Percentiles rank a stretch among this genome's conserved stretches.
Conservation (phyloP, 2,888 invertebrate species). For the Phragmatobia fuliginosa region DNA sequence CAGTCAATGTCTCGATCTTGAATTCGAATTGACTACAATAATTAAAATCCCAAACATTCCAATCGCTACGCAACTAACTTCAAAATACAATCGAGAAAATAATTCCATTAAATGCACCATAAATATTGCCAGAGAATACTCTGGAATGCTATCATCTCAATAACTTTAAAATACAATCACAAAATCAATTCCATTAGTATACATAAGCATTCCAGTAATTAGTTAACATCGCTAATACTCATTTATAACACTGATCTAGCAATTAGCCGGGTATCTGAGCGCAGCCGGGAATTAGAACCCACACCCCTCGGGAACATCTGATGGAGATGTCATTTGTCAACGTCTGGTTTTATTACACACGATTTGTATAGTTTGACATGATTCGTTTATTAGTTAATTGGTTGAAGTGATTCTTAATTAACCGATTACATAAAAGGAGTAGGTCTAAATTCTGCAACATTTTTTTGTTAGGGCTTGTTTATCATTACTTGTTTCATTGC, state of each 20-base stretch:
- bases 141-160: background rate
- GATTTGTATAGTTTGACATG: constrained; percentile 41
- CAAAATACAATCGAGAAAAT: too few relatives aligned
- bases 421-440: too few relatives aligned
- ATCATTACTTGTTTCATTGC: background rate
- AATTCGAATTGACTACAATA: too few relatives aligned
- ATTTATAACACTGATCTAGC: constrained; percentile 56
- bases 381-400: constrained; percentile 30
- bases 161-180: constrained; percentile 29
- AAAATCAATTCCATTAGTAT: constrained; percentile 14
- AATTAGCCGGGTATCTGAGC: constrained; percentile 64
- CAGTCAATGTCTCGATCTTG: too few relatives aligned
- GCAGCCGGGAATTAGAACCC: constrained; percentile 54
- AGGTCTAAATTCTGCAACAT: too few relatives aligned
- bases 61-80: too few relatives aligned
- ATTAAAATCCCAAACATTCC: too few relatives aligned
- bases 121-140: too few relatives aligned
- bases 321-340: constrained; percentile 60
- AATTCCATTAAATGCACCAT: too few relatives aligned
- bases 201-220: constrained; percentile 25
- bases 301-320: constrained; percentile 49
- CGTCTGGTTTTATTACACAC: constrained; percentile 47
- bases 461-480: background rate
- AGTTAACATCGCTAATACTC: constrained; percentile 46
- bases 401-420: constrained; percentile 1